Evolutionary conservation across 2,113 vertebrate genomes (phyloP), one percentile per base, ranked within the genome.

Genomic region (Platysternon megacephalum): DNA sequence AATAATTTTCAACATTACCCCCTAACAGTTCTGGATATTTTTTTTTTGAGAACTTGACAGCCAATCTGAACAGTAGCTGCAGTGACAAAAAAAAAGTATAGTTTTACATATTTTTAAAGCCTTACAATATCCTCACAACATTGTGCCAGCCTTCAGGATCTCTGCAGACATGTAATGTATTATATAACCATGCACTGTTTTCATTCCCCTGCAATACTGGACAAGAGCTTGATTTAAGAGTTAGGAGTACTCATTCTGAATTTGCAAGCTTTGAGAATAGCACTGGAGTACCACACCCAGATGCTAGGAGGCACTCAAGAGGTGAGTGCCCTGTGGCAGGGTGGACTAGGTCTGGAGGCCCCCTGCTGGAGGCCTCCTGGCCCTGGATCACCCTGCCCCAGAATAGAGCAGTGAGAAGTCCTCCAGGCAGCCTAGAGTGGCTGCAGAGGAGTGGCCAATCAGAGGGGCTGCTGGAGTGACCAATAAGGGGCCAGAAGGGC

Each of bases 231-330:
- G 53, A 58, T 58, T 82, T 83, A 39, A 17, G 42, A 88, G 19
- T 86, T 86, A 97, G 87, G 93, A 92, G 46, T 83, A 93, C 89
- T 92, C 83, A 86, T 49, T 48, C 78, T 74, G 83, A 92, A 95
- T 92, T 92, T 95, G 89, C 44, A 28, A 28, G 42, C 74, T 46
- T 44, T 78, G 24, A 72, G n/a, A 39, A 21, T 39, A 39, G 65
- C 35, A 39, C 35, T 72, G n/a, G 19, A 39, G n/a, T 72, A 72
- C n/a, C 35, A 17, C 61, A 68, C 7, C 16, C 65, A 72, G 19
- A 21, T 72, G 19, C 65, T 72, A 39, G 65, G 35, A 8, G 8
- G 8, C 16, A 68, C 4, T 39, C 65, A n/a, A 68, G 61, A n/a
- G 35, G 19, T 39, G 19, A 72, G 65, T 39, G 65, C n/a, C 12